Percentiles rank a stretch among this genome's conserved stretches.
Evolutionary conservation across 2,797 vertebrate species (phyloP).

Genomic region (Siniperca undulata): DNA sequence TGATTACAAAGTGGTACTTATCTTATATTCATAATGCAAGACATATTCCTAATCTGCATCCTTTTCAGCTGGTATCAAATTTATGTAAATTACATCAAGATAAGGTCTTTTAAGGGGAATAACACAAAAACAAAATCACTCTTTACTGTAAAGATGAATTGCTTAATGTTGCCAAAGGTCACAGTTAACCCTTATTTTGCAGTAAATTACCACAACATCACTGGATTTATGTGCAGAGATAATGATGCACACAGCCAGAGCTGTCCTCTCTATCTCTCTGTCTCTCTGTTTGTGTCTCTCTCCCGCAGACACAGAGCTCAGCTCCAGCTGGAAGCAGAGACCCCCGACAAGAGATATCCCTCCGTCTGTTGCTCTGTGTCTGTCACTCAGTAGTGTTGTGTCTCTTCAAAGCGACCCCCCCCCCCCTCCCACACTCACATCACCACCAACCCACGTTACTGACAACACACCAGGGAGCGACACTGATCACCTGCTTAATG

Average conservation of each 20-base stretch:
- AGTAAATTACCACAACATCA: constrained; percentile 4
- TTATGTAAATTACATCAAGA: neutral
- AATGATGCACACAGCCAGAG: constrained; percentile 16
- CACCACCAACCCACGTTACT: constrained; percentile 17
- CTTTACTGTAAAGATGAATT: neutral
- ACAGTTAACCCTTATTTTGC: neutral
- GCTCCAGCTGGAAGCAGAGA: constrained; percentile 60
- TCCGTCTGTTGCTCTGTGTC: constrained; percentile 54
- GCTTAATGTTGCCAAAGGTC: neutral
- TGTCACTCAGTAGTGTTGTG: constrained; percentile 64
- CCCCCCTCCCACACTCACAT: constrained; percentile 3
- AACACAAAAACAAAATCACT: neutral
- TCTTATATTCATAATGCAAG: neutral
- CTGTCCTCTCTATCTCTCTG: neutral
- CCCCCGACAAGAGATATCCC: constrained; percentile 47
- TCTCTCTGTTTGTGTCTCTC: neutral
- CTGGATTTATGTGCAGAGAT: constrained; percentile 4
- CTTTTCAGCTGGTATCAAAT: neutral
- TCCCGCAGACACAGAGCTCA: constrained; percentile 26
- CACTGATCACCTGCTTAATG: constrained; percentile 52
- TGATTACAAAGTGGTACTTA: neutral
- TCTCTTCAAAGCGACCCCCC: constrained; percentile 58
- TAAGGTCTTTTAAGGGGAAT: neutral
- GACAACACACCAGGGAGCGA: constrained; percentile 45
- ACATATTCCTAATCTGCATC: neutral